phyloP scores from a whole-genome alignment of 92 coral and sea anemone genomes.

The Palythoa heliodiscus region DNA sequence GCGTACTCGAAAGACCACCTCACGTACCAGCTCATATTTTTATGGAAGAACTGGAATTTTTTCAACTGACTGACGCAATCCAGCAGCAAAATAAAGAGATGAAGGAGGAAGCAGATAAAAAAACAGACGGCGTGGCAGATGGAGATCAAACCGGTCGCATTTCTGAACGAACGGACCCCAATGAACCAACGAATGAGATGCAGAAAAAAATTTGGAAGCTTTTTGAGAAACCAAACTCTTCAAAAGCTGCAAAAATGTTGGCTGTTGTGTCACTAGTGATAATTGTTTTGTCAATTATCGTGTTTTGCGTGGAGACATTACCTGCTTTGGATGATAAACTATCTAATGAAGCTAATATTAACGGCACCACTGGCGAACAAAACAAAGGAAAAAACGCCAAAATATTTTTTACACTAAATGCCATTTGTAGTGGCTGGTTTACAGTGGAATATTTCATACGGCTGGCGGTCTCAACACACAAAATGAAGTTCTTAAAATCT shows the following conservation, averaged over 20 bases:
- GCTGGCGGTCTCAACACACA: conserved; percentile 71
- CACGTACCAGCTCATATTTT: conserved; percentile 85
- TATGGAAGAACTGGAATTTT: conserved; percentile 83
- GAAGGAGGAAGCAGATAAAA: conserved; percentile 50
- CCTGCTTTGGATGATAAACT: conserved; percentile 64
- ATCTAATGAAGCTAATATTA: conserved; percentile 27
- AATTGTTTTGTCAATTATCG: conserved; percentile 80
- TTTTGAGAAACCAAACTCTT: conserved; percentile 86
- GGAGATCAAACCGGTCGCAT: conserved; percentile 1
- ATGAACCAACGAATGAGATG: conserved; percentile 71
- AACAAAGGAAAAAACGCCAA: conserved; percentile 47
- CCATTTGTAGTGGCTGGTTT: conserved; percentile 91
- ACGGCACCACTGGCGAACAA: conserved; percentile 44
- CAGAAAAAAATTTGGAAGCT: conserved; percentile 74
- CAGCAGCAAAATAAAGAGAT: conserved; percentile 76
- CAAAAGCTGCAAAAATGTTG: conserved; percentile 68
- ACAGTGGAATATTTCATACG: conserved; percentile 87
- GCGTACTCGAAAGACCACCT: conserved; percentile 80
- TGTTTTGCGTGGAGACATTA: conserved; percentile 92
- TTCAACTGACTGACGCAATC: conserved; percentile 81
- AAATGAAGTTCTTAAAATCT: conserved; percentile 74
- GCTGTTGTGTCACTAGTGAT: conserved; percentile 79
- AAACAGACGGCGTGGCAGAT: not conserved
- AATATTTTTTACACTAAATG: conserved; percentile 71
- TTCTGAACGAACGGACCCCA: conserved; percentile 34